Evolutionary conservation across 2,113 vertebrate genomes (phyloP).

Genomic region (Cryptomyrus ogoouensis): DNA sequence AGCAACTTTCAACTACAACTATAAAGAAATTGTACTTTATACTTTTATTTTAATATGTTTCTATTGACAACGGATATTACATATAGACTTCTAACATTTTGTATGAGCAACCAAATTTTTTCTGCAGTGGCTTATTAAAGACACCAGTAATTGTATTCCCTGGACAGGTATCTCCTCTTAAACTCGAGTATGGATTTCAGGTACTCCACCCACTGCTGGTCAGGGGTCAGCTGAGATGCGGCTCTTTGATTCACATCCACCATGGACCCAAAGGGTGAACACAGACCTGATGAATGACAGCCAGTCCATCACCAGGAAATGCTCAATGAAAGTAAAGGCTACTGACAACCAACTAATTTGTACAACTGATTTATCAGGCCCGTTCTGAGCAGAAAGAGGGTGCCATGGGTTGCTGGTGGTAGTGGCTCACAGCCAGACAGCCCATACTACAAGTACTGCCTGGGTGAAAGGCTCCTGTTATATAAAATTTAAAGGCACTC

Average conservation of each 20-base stretch:
- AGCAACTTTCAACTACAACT: background rate
- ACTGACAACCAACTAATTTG: background rate
- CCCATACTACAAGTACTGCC: background rate
- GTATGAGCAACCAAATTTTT: background rate
- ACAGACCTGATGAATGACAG: background rate
- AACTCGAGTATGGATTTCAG: background rate
- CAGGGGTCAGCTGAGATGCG: background rate
- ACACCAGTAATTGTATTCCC: background rate
- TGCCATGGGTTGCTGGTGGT: background rate
- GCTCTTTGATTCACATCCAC: background rate
- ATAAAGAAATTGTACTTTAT: background rate
- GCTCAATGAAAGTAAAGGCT: background rate
- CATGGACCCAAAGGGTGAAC: background rate
- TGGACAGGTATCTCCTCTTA: background rate
- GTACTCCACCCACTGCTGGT: background rate
- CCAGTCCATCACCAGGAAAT: background rate
- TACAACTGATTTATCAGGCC: background rate
- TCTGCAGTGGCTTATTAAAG: background rate
- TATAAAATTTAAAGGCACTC: background rate
- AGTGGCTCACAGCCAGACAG: background rate
- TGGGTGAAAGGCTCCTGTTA: background rate
- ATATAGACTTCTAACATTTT: background rate
- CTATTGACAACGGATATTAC: background rate
- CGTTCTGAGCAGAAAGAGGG: background rate
- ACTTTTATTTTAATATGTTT: background rate